Percentiles rank a stretch among this genome's conserved stretches.
Evolutionary conservation across 2,113 vertebrate species (phyloP).

Genomic region (Felis catus): DNA sequence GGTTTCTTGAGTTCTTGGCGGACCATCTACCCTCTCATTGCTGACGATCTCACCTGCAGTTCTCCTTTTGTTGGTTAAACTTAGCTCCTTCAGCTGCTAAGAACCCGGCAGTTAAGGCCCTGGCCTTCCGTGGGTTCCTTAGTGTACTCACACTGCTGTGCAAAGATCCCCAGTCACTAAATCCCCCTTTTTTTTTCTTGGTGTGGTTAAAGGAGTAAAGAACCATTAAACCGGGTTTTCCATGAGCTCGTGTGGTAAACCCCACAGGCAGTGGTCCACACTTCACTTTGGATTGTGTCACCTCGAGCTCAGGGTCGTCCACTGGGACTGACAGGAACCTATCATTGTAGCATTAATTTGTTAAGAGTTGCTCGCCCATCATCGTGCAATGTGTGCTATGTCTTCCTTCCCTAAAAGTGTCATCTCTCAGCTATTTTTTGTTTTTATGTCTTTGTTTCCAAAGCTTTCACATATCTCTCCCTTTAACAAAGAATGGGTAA

Average conservation of each 20-base stretch:
- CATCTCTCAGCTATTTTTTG: not conserved
- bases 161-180: not conserved
- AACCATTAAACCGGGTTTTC: not conserved
- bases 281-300: not conserved
- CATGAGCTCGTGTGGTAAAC: not conserved
- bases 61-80: not conserved
- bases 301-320: not conserved
- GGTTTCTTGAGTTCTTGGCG: not conserved
- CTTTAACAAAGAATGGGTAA: not conserved
- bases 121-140: not conserved
- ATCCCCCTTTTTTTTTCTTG: not conserved
- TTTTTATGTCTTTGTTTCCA: not conserved
- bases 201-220: not conserved
- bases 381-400: not conserved
- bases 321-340: not conserved
- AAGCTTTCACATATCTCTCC: not conserved
- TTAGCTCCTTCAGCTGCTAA: not conserved
- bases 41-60: not conserved
- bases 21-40: not conserved
- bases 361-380: not conserved
- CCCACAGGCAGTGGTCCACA: rapidly evolving
- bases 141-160: not conserved
- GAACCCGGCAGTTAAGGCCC: not conserved
- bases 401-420: not conserved
- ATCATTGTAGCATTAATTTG: not conserved